Evolutionary conservation across 2,113 vertebrate species (phyloP), one percentile per base, ranked within the genome.

Genomic region (Eretmochelys imbricata): DNA sequence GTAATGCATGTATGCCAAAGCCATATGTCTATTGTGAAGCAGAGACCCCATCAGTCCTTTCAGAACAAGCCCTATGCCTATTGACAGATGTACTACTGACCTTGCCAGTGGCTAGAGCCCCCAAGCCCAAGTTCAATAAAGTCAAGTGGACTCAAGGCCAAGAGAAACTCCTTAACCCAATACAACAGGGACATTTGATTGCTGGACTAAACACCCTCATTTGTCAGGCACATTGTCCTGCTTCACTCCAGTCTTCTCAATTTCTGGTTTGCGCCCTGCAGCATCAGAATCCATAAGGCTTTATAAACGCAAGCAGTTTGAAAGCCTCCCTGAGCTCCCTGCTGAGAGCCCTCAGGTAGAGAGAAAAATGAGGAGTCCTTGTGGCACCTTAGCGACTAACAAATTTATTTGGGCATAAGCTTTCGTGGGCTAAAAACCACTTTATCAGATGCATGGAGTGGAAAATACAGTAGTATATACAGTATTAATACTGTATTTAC

Each of bases 101-200:
- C 85, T 90, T 82, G 88, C 62, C 84, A 72, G 46, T 35, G 27
- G 35, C 46, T 88, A 86, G 27, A 88, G 86, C 4, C 80, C 59
- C 20, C 8, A 9, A 51, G 88, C 87, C 16, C 57, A 89, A 79
- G 46, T 38, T 89, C 89, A 91, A 35, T 29, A 76, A 93, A 92
- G 79, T 22, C 90, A 90, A 87, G 76, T 31, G 59, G 81, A 84
- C 78, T 29, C 55, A 19, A 50, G 94, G 82, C 89, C 1, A 2
- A 75, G 49, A 69, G 55, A 62, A 59, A 53, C 20, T 83, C 31
- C 78, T 90, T 51, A 84, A 84, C 42, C 75, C 16, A 0, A 10
- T 57, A 31, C 69, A 62, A 59, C 1, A 0, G 80, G 89, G 84
- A 79, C 89, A 80, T 27, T 51, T 27, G n/a, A 57, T 14, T 80